Evolutionary conservation across 2,113 vertebrate species (phyloP).

Genomic region (Sakesphorus luctuosus): DNA sequence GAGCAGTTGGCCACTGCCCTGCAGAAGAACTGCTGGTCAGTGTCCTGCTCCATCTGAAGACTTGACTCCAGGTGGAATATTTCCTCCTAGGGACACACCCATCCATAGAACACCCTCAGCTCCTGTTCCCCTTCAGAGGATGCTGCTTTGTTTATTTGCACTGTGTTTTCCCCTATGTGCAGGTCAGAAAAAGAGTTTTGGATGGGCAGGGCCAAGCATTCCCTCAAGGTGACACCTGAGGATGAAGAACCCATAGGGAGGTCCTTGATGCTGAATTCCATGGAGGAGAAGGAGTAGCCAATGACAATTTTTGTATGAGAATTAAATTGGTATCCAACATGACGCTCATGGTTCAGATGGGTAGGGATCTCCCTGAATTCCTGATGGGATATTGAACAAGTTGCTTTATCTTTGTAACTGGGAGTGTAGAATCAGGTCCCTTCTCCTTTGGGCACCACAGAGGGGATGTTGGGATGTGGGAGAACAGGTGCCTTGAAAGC

Average conservation of each 20-base stretch:
- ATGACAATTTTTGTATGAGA: background rate
- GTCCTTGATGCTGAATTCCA: background rate
- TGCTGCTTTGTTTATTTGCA: background rate
- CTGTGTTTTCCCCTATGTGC: accelerated
- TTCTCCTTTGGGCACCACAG: background rate
- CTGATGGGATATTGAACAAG: accelerated
- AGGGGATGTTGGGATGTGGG: background rate
- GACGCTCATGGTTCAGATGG: background rate
- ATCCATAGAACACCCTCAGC: background rate
- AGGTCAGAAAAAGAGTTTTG: background rate
- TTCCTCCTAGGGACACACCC: accelerated
- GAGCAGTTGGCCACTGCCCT: background rate
- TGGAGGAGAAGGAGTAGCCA: background rate
- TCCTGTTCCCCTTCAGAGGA: background rate
- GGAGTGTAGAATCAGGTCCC: background rate
- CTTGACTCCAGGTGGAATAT: too few species aligned
- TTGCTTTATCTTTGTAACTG: accelerated
- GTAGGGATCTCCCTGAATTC: background rate
- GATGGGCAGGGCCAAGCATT: background rate
- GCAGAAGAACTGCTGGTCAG: accelerated
- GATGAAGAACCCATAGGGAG: accelerated
- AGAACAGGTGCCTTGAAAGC: background rate
- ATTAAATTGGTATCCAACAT: accelerated
- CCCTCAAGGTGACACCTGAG: accelerated
- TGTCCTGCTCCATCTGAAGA: background rate